These are phyloP conservation scores for Diarsia brunnea DNA, from an alignment of 2,888 invertebrate genomes.

Conservation along the genomic window DNA sequence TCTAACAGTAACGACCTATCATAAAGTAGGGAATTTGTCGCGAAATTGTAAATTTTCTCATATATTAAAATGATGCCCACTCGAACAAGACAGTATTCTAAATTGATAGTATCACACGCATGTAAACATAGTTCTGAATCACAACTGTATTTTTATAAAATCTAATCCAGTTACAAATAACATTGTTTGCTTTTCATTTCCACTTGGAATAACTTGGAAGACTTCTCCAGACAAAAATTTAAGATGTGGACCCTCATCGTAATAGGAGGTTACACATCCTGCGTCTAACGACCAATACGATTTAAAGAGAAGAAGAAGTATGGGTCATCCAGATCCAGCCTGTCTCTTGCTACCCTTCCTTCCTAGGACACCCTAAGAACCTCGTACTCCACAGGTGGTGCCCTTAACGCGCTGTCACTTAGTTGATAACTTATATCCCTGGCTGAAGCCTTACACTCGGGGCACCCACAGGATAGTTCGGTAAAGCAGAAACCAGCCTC, in stretches of 20 bases:
- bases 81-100: not conserved
- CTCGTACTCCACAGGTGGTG: no score
- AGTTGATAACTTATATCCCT: no score
- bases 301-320: not conserved
- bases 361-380: no score
- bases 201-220: not conserved
- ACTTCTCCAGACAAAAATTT: no score
- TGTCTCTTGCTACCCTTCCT: no score
- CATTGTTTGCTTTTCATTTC: not conserved
- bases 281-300: not conserved
- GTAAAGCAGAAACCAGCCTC: no score
- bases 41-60: not conserved
- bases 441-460: no score
- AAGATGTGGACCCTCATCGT: not conserved
- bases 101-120: conserved; percentile 1
- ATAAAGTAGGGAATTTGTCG: conserved; percentile 21
- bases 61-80: conserved; percentile 16
- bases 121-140: not conserved
- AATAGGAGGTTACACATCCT: not conserved
- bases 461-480: no score
- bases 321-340: no score
- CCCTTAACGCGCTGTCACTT: no score
- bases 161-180: not conserved
- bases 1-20: not conserved
- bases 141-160: not conserved